Percentiles rank a stretch among this genome's conserved stretches.
Evolutionary conservation across 2,888 invertebrate genomes (phyloP).

Genomic region (Gastracanthus pulcherrimus): DNA sequence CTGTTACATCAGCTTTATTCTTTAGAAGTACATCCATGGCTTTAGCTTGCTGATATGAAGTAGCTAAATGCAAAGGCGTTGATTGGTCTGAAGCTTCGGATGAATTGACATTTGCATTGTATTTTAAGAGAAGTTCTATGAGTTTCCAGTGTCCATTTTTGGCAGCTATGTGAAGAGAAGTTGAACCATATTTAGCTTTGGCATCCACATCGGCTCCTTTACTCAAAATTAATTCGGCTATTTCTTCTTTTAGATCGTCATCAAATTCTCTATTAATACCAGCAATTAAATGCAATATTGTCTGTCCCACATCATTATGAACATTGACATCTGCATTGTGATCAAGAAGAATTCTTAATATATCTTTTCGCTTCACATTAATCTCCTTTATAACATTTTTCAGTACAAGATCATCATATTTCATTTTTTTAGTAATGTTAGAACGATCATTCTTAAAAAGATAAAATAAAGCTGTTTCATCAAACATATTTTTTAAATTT

Average conservation of each 20-base stretch:
- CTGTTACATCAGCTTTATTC: constrained; percentile 36
- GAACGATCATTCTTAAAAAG: constrained; percentile 31
- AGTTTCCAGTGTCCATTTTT: constrained; percentile 33
- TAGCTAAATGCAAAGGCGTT: constrained; percentile 51
- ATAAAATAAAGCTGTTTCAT: constrained; percentile 48
- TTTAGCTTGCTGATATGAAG: constrained; percentile 23
- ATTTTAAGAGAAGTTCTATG: constrained; percentile 30
- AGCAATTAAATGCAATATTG: constrained; percentile 47
- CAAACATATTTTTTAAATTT: constrained; percentile 33
- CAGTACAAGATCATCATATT: neutral
- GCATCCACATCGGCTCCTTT: constrained; percentile 40
- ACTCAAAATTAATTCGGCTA: constrained; percentile 30
- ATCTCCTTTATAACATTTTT: constrained; percentile 26
- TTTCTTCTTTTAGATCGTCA: constrained; percentile 45
- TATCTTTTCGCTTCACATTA: constrained; percentile 33
- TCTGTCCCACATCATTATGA: neutral
- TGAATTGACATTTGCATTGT: constrained; percentile 39
- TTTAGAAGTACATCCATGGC: constrained; percentile 29
- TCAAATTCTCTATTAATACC: constrained; percentile 6
- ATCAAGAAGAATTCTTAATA: constrained; percentile 40
- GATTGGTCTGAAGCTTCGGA: constrained; percentile 5
- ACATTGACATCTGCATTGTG: constrained; percentile 31
- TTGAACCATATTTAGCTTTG: constrained; percentile 17
- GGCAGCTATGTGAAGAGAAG: constrained; percentile 47
- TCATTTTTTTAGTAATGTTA: neutral